Evolutionary conservation across 1,140 invertebrate genomes (phyloP).

Genomic region (Bombus confusus): DNA sequence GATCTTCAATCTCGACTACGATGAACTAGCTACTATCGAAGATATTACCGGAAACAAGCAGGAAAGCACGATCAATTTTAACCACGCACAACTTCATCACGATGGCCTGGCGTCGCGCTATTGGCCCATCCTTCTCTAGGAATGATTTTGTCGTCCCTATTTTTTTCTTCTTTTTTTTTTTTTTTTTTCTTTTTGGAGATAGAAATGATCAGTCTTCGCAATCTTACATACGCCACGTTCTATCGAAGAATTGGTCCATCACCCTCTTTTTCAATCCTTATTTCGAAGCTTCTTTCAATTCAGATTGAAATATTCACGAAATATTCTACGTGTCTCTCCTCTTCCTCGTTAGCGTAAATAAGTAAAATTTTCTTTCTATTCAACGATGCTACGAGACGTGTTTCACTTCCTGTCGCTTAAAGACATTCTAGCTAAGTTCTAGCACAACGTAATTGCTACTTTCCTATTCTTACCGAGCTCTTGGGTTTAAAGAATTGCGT

Average conservation of each 20-base stretch:
- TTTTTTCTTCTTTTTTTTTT: background rate
- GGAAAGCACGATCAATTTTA: slow-evolving; percentile 54
- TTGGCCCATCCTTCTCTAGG: slow-evolving; percentile 19
- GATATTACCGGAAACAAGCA: slow-evolving; percentile 54
- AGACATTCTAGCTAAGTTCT: slow-evolving; percentile 24
- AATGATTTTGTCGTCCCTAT: slow-evolving; percentile 10
- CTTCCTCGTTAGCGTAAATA: too few species aligned
- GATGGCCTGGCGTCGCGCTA: slow-evolving; percentile 28
- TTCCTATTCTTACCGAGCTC: slow-evolving; percentile 6
- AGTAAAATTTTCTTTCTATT: slow-evolving; percentile 18
- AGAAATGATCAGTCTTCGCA: background rate
- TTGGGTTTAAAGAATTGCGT: background rate
- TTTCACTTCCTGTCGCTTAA: slow-evolving; percentile 21
- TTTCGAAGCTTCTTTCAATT: background rate
- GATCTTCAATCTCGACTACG: slow-evolving; percentile 27
- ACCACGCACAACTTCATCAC: slow-evolving; percentile 46
- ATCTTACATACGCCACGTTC: slow-evolving; percentile 8
- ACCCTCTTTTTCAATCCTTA: background rate
- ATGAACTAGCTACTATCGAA: slow-evolving; percentile 9
- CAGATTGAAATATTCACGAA: background rate
- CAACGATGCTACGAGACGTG: background rate
- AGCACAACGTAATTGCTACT: slow-evolving; percentile 10
- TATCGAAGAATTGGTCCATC: background rate
- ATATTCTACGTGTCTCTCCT: background rate
- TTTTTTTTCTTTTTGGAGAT: background rate